Conservation (phyloP, 2,888 invertebrate species). For the Brachyopa scutellaris region DNA sequence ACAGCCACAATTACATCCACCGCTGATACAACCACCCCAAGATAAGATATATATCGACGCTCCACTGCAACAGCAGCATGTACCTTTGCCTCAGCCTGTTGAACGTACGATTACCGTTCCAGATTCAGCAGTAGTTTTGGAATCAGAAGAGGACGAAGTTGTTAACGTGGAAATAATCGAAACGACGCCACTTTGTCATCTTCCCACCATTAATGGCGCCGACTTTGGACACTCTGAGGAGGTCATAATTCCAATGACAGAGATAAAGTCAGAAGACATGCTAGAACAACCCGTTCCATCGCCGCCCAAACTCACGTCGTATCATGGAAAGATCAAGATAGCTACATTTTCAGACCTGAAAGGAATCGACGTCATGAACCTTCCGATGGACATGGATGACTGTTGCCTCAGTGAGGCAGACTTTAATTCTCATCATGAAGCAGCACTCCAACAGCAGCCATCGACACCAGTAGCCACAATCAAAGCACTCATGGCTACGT, state of each 20-base stretch:
- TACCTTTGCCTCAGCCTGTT: not conserved
- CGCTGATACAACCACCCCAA: not conserved
- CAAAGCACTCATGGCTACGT: slow-evolving; percentile 37
- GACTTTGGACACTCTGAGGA: slow-evolving; percentile 52
- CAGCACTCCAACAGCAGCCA: slow-evolving; percentile 7
- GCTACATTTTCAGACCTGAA: slow-evolving; percentile 82
- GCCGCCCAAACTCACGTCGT: slow-evolving; percentile 48
- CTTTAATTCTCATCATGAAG: slow-evolving; percentile 46
- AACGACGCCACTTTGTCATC: slow-evolving; percentile 36
- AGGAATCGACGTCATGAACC: slow-evolving; percentile 89
- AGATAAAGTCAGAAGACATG: slow-evolving; percentile 41
- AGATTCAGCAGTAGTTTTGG: not conserved
- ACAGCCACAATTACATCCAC: slow-evolving; percentile 66
- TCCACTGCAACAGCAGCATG: not conserved
- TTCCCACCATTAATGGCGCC: slow-evolving; percentile 56
- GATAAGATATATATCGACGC: slow-evolving; percentile 8
- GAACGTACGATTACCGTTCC: not conserved
- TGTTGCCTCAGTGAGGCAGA: slow-evolving; percentile 60
- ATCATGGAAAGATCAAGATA: slow-evolving; percentile 65
- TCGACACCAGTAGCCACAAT: slow-evolving; percentile 15
- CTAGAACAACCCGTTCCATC: slow-evolving; percentile 24
- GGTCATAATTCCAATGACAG: slow-evolving; percentile 54
- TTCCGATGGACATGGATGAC: slow-evolving; percentile 89
- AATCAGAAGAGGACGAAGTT: slow-evolving; percentile 59
- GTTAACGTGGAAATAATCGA: slow-evolving; percentile 61